Conservation (phyloP, 53 echinoderm and acorn worm genomes). For the Stichopus horrens region DNA sequence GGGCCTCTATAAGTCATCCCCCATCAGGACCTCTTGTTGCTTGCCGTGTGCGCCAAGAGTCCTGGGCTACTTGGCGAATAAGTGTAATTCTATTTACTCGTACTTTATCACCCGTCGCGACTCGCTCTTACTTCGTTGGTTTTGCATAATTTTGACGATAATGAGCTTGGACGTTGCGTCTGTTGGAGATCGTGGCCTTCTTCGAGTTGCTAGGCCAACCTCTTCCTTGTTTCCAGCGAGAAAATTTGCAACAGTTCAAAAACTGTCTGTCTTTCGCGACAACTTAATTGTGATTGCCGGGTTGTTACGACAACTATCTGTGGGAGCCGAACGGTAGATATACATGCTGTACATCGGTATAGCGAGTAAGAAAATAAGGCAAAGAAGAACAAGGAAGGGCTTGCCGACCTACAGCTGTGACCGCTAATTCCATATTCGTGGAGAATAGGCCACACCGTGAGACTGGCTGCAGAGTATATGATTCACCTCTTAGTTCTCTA, state of each 20-base stretch:
- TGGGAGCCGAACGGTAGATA: not conserved
- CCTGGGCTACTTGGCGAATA: not conserved
- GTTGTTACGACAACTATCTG: not conserved
- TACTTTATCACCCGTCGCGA: constrained; percentile 23
- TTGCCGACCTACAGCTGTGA: too few relatives aligned
- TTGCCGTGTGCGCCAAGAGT: not conserved
- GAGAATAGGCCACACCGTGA: not conserved
- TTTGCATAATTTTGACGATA: constrained; percentile 37
- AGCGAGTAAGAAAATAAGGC: too few relatives aligned
- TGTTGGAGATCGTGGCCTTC: constrained; percentile 25
- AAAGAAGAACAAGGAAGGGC: too few relatives aligned
- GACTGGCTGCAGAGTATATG: not conserved
- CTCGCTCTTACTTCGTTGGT: constrained; percentile 30
- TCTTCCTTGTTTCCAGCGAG: not conserved
- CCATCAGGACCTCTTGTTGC: not conserved
- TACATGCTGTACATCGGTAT: not conserved
- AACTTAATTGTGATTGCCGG: constrained; percentile 20
- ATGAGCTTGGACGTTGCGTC: not conserved
- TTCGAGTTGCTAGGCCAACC: constrained; percentile 31
- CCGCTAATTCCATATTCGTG: not conserved
- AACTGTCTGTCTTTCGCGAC: not conserved
- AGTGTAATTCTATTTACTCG: constrained; percentile 36
- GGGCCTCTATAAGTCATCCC: constrained; percentile 9
- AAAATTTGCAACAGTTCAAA: constrained; percentile 30
- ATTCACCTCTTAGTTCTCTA: too few relatives aligned